Evolutionary conservation across 2,797 vertebrate species (phyloP).

Genomic region (Gymnoscopelus microlampas): DNA sequence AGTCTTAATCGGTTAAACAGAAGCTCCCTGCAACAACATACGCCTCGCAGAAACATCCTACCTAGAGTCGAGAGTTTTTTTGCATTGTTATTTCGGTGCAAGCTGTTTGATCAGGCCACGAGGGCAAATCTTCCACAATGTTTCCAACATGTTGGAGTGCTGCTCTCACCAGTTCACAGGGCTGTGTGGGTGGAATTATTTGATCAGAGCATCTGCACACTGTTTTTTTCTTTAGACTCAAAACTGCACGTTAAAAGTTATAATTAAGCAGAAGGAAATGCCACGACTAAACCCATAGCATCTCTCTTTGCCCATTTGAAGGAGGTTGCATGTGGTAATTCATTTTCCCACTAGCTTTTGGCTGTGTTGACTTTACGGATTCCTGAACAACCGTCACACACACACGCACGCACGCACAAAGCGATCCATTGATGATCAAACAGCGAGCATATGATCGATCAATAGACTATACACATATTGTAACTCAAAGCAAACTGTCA

Average conservation of each 20-base stretch:
- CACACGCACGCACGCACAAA: no score
- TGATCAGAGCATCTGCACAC: constrained; percentile 53
- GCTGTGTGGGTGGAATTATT: constrained; percentile 67
- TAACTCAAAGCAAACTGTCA: no score
- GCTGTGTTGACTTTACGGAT: constrained; percentile 38
- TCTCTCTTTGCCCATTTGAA: constrained; percentile 44
- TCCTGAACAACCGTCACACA: no score
- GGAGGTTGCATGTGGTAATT: constrained; percentile 40
- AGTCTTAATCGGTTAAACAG: no score
- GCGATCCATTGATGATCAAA: no score
- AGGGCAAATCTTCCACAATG: constrained; percentile 57
- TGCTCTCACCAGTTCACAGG: constrained; percentile 64
- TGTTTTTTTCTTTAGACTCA: constrained; percentile 25
- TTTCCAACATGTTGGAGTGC: constrained; percentile 37
- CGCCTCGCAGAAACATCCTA: no score
- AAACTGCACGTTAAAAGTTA: constrained; percentile 48
- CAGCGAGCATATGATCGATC: no score
- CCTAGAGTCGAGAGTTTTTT: constrained; percentile 47
- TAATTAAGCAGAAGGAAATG: constrained; percentile 61
- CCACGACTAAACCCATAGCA: constrained; percentile 28
- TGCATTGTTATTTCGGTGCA: constrained; percentile 59
- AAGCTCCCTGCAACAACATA: no score
- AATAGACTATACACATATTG: no score
- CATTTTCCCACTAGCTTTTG: constrained; percentile 19
- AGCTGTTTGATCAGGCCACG: constrained; percentile 68